Evolutionary conservation across 2,888 invertebrate genomes (phyloP).

Genomic region (Petrophora chlorosata): DNA sequence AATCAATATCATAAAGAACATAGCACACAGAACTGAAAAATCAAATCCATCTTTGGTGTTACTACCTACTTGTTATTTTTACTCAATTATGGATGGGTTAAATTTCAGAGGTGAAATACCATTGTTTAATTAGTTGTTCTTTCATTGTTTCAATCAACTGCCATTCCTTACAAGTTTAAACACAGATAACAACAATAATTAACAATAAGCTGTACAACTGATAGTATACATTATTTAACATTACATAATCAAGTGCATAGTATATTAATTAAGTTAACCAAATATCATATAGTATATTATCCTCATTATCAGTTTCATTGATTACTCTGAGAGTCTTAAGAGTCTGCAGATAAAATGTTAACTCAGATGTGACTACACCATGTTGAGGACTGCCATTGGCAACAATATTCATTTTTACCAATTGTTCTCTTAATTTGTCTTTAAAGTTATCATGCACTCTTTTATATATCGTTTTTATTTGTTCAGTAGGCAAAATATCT

Average conservation of each 20-base stretch:
- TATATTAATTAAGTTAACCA: conserved; percentile 85
- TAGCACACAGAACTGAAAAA: conserved; percentile 4
- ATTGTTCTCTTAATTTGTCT: conserved; percentile 91
- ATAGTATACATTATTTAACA: conserved; percentile 15
- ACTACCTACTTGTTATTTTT: no score
- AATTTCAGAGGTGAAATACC: no score
- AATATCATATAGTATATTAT: conserved; percentile 92
- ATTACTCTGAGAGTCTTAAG: conserved; percentile 91
- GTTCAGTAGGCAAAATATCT: conserved; percentile 90
- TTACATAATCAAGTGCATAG: conserved; percentile 1
- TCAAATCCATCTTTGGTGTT: conserved; percentile 24
- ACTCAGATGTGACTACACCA: conserved; percentile 95
- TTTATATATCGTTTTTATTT: conserved; percentile 90
- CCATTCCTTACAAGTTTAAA: no score
- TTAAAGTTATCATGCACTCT: conserved; percentile 94
- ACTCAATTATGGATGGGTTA: no score
- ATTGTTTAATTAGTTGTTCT: no score
- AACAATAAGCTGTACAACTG: conserved; percentile 20
- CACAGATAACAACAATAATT: conserved; percentile 4
- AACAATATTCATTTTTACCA: conserved; percentile 93
- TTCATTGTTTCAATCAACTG: no score
- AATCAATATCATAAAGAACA: neutral
- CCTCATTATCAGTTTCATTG: conserved; percentile 88
- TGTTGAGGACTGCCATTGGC: conserved; percentile 99
- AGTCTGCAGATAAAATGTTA: conserved; percentile 95